A percentile compares a stretch with the other conserved stretches of the same genome.
These are phyloP conservation scores for Athalia rosae DNA, from an alignment of 2,888 invertebrate genomes.

Conservation along the genomic window DNA sequence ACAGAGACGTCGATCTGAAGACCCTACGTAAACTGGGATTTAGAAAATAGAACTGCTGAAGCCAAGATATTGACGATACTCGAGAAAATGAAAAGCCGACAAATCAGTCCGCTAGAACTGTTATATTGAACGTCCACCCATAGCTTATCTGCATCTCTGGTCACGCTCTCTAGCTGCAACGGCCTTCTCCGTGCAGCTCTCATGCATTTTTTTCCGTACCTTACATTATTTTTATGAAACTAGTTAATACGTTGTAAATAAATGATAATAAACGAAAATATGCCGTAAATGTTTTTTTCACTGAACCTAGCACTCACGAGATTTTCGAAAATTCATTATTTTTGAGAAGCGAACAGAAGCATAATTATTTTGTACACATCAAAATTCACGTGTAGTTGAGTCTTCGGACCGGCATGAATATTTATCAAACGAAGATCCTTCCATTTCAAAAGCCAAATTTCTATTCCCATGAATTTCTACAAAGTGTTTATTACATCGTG, in stretches of 20 bases:
- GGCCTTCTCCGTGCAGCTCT: constrained; percentile 20
- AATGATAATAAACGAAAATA: constrained; percentile 19
- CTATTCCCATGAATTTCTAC: background rate
- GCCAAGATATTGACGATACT: background rate
- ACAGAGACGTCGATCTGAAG: constrained; percentile 93
- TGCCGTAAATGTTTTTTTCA: constrained; percentile 7
- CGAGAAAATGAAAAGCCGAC: background rate
- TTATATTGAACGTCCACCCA: constrained; percentile 30
- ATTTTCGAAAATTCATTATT: constrained; percentile 3
- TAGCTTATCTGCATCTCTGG: constrained; percentile 19
- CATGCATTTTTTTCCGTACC: background rate
- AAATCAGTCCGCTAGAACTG: constrained; percentile 2
- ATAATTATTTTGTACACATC: background rate
- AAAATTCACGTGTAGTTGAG: background rate
- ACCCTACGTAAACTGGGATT: constrained; percentile 89
- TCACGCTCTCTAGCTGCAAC: constrained; percentile 35
- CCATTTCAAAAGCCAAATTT: background rate
- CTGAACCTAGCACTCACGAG: background rate
- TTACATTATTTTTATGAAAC: constrained; percentile 26
- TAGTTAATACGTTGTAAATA: constrained; percentile 32
- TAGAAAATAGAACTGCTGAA: constrained; percentile 72
- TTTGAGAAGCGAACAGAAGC: background rate
- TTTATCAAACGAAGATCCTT: background rate
- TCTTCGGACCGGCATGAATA: background rate
- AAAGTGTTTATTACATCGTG: background rate